These are phyloP conservation scores for Octomys mimax DNA, from an alignment of 2,797 vertebrate genomes.

Conservation along the genomic window DNA sequence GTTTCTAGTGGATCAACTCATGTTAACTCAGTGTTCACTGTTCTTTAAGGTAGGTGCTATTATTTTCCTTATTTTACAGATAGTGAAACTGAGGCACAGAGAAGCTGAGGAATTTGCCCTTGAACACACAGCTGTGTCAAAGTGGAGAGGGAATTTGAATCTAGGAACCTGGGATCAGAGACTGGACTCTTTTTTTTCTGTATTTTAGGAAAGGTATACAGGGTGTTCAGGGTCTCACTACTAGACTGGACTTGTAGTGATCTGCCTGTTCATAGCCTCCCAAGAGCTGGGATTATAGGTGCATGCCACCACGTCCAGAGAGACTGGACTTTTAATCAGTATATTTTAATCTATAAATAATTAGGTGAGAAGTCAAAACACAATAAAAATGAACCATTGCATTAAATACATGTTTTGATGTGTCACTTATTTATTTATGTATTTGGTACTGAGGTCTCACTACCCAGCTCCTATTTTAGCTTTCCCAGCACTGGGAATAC, in stretches of 20 bases:
- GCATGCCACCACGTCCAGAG: not conserved
- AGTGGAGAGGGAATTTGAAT: not conserved
- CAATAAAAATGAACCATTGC: not conserved
- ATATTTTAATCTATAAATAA: conserved; percentile 8
- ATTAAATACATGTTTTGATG: not conserved
- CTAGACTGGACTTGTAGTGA: no score
- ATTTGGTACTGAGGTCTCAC: no score
- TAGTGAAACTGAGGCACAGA: not conserved
- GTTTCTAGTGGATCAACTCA: not conserved
- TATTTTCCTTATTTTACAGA: not conserved
- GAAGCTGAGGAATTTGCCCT: not conserved
- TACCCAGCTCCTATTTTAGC: no score
- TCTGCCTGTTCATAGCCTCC: no score
- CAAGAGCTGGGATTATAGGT: no score
- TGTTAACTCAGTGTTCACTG: not conserved
- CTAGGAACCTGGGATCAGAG: not conserved
- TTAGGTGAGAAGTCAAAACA: not conserved
- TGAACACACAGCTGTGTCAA: not conserved
- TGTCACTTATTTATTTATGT: no score
- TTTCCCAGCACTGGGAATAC: no score
- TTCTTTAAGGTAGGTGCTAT: not conserved
- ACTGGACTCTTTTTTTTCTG: not conserved
- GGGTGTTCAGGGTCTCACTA: no score
- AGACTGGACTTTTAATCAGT: not conserved
- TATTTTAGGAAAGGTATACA: no score